Base-by-base conservation (phyloP, 2,113 vertebrate species). In the Neopipo cinnamomea region DNA sequence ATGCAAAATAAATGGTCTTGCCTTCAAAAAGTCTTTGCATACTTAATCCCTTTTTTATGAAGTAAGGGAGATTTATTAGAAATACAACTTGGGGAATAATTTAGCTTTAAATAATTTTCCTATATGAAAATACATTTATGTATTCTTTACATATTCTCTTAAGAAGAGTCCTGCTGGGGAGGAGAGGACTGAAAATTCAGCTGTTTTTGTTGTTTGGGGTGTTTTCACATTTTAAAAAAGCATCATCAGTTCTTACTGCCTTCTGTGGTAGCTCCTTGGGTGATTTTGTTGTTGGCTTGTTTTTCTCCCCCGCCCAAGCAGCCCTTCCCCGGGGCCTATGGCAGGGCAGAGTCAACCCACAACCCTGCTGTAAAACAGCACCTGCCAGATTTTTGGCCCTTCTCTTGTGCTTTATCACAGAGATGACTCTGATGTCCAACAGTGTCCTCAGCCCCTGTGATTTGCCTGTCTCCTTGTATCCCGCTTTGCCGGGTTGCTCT, bases 381-480 rank as follows among this genome's bases (percentile, higher is more conserved):
- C 44, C 39, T 46, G 80, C 41, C 3, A 1, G 4, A 10, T 46
- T 76, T 86, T 30, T 13, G 30, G 30, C 49, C 80, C 31, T 11
- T 21, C 24, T 27, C 46, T 12, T 76, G 22, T 28, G 13, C 47
- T 67, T 37, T 46, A 17, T 50, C 41, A 1, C 9, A 7, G 66
- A 24, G 53, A 5, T 20, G 47, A 0, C 33, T 63, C 21, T 0
- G 0, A 2, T 1, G 2, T n/a, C 73, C 25, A 20, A 10, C 20
- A 70, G 55, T 93, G 80, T 74, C 93, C 23, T 4, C 30, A 15
- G 73, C 63, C 85, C 41, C 58, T 39, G 39, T 5, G 62, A 35
- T 72, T 55, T 66, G 53, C 66, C 25, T 44, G 41, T 42, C 27
- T 1, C 16, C 59, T 28, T 1, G 0, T 39, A 24, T 46, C 23